These are phyloP conservation scores for Callocephalon fimbriatum DNA, from an alignment of 2,113 vertebrate species.

Conservation along the genomic window DNA sequence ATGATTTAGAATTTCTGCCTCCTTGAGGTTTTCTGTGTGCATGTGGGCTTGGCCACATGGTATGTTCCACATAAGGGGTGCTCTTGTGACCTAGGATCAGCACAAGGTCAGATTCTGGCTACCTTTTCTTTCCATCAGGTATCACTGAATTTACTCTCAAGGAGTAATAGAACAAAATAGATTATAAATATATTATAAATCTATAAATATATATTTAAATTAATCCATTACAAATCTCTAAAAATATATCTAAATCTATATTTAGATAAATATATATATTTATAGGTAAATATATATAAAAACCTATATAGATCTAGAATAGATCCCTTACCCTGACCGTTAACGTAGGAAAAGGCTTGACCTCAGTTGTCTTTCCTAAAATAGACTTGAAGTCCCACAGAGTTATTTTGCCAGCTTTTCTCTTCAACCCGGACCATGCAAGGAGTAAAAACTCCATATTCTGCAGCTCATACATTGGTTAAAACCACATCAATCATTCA, in stretches of 20 bases:
- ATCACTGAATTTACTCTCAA: background rate
- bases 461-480: accelerated
- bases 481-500: background rate
- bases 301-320: background rate
- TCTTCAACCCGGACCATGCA: background rate
- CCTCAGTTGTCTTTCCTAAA: background rate
- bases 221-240: no score
- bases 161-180: background rate
- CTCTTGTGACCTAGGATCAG: background rate
- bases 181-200: background rate
- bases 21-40: background rate
- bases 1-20: background rate
- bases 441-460: background rate
- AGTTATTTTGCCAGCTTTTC: background rate
- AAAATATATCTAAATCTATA: background rate
- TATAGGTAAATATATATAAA: background rate
- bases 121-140: background rate
- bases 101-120: background rate
- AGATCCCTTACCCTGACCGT: background rate
- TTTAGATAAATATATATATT: background rate
- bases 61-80: background rate
- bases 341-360: background rate
- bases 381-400: background rate
- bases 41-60: background rate
- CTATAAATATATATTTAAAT: no score